These are phyloP conservation scores for Teinopalpus imperialis DNA, from an alignment of 2,888 invertebrate species.

Conservation along the genomic window DNA sequence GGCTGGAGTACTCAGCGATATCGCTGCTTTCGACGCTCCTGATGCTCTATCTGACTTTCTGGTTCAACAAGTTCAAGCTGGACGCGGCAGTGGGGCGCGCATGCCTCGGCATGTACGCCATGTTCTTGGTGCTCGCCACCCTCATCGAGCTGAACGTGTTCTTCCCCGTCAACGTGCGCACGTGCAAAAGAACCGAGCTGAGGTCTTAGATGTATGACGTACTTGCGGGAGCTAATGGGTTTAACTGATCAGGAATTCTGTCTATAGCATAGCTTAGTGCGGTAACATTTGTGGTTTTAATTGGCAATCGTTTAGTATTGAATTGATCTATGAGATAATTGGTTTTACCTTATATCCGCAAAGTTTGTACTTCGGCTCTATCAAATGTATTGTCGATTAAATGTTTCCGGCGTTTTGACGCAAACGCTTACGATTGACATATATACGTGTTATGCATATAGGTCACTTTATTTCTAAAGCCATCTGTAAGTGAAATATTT, in stretches of 20 bases:
- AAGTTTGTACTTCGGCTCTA: constrained; percentile 20
- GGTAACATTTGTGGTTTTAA: constrained; percentile 15
- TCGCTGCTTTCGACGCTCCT: constrained; percentile 93
- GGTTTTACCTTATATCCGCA: constrained; percentile 8
- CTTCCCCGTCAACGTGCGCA: constrained; percentile 94
- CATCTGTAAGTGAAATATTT: constrained; percentile 18
- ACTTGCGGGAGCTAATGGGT: constrained; percentile 24
- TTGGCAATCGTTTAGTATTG: constrained; percentile 3
- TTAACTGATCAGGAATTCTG: constrained; percentile 5
- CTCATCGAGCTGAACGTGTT: constrained; percentile 96
- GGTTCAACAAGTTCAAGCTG: constrained; percentile 92
- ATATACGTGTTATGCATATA: constrained; percentile 6
- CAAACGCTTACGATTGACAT: constrained; percentile 1
- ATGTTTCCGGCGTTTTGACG: constrained; percentile 11
- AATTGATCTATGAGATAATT: constrained; percentile 7
- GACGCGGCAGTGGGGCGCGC: constrained; percentile 92
- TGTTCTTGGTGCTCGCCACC: constrained; percentile 93
- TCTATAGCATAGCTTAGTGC: constrained; percentile 1
- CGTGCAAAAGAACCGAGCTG: constrained; percentile 85
- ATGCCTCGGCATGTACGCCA: constrained; percentile 92
- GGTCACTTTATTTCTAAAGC: neutral
- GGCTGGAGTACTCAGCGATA: constrained; percentile 94
- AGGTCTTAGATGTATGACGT: constrained; percentile 46
- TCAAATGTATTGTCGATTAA: constrained; percentile 8
- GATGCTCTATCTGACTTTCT: constrained; percentile 91